Base-by-base conservation (phyloP, 2,888 invertebrate genomes). In the Synergus gifuensis region DNA sequence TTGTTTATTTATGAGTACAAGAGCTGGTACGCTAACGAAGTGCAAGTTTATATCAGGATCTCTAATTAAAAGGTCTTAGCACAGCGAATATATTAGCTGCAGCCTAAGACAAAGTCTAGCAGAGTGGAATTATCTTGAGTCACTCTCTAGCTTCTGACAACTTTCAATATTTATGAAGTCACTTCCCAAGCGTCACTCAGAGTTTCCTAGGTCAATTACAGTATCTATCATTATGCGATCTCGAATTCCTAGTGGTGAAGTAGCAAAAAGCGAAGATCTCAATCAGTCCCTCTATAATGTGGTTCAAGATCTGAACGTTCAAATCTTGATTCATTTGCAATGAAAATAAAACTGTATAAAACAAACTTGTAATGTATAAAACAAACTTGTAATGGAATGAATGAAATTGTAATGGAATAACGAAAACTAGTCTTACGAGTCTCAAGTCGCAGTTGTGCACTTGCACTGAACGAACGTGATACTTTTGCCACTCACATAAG, bases 371-470 rank as follows among this genome's bases (percentile, higher is more conserved):
- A 5, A 36, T 36, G 7, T 5, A 36, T 36, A 5, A 36, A 36
- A n/a, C n/a, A n/a, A n/a, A n/a, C n/a, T n/a, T n/a, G n/a, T n/a
- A n/a, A n/a, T n/a, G n/a, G n/a, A n/a, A n/a, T n/a, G n/a, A n/a
- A n/a, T n/a, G n/a, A n/a, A n/a, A n/a, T n/a, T n/a, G n/a, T n/a
- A n/a, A n/a, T n/a, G n/a, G n/a, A n/a, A n/a, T 7, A 36, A 79
- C 62, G 77, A 62, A 82, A 83, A 81, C 83, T 81, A 82, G 80
- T 85, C 82, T 73, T 79, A 82, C 81, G 78, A 83, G 60, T 79
- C 78, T 7, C 7, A 63, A 54, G 64, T 40, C 79, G 76, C 79
- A 36, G n/a, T 9, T 76, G n/a, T 73, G 79, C 76, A 79, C 78
- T 79, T 82, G 80, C 78, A 79, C 80, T 77, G 76, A 49, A 12